phyloP scores from a whole-genome alignment of 2,888 invertebrate species.

The Brachycybe producta region DNA sequence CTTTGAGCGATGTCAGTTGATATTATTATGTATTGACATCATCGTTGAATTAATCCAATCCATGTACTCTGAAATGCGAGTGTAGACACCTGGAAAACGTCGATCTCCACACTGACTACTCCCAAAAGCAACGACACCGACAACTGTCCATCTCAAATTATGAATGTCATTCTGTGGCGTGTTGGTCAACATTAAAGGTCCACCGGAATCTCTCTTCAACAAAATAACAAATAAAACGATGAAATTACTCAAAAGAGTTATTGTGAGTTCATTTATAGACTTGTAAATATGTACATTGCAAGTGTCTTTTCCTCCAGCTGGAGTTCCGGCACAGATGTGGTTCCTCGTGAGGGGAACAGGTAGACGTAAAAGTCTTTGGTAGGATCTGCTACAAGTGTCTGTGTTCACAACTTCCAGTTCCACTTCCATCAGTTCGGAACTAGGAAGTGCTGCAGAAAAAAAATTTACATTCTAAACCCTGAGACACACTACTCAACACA shows the following conservation, averaged over 20 bases:
- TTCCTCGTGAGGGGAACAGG: not conserved
- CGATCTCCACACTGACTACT: conserved; percentile 1
- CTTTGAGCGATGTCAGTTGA: too few species aligned
- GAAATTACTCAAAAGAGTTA: too few species aligned
- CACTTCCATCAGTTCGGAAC: conserved; percentile 1
- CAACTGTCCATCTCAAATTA: conserved; percentile 41
- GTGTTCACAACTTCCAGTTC: conserved; percentile 6
- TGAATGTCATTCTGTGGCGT: too few species aligned
- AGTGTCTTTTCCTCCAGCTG: conserved; percentile 52
- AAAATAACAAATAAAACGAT: not conserved
- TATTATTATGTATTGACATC: too few species aligned
- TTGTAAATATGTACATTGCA: conserved; percentile 44
- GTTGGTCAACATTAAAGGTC: conserved; percentile 51
- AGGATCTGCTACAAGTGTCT: not conserved
- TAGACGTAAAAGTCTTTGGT: not conserved
- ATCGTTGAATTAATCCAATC: conserved; percentile 49
- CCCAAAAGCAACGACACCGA: conserved; percentile 54
- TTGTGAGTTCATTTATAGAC: too few species aligned
- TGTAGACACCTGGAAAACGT: conserved; percentile 56
- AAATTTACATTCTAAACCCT: too few species aligned
- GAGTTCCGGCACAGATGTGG: conserved; percentile 49
- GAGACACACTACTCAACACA: too few species aligned
- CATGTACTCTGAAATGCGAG: conserved; percentile 49
- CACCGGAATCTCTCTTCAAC: conserved; percentile 56
- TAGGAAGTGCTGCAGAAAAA: not conserved